Evolutionary conservation across 2,888 invertebrate species (phyloP), one percentile per base, ranked within the genome.

Genomic region (Aporophyla lueneburgensis): DNA sequence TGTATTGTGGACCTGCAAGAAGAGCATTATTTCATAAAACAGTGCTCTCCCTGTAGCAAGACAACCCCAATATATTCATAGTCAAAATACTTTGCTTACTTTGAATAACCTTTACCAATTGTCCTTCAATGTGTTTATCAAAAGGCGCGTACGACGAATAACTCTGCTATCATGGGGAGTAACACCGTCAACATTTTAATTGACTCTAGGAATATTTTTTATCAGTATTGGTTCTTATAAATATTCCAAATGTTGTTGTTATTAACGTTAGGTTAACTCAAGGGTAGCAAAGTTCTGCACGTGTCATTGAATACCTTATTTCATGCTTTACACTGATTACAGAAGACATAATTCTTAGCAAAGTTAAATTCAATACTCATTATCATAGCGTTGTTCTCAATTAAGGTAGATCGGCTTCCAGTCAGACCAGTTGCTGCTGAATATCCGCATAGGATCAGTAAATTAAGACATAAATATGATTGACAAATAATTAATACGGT

Each of bases 171-270:
- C 51, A 79, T 78, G 67, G 67, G 67, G 14, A 24, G 21, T 21
- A 10, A 27, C 24, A 56, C 16, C 54, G 66, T 54, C 54, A 62
- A n/a, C 19, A n/a, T 49, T 24, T 65, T 53, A 51, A 65, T 58
- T 76, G 43, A 46, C 0, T 61, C 54, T 27, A 71, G 56, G 24
- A 51, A 51, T 74, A 58, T 71, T 78, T 58, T 72, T 78, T 54
- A 77, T 77, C 56, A 51, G 49, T 62, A 40, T 56, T 71, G n/a
- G 24, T 77, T 53, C 21, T 6, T 78, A 46, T 78, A 58, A 53
- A 78, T 77, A 51, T 1, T 54, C n/a, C 2, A 63, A 76, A 51
- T 63, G 27, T 63, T 56, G 51, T 77, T 71, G 63, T 72, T 65
- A 51, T 46, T 12, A 51, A 51, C 5, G 16, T 71, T 14, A 19